Evolutionary conservation across 2,888 invertebrate genomes (phyloP).

Genomic region (Drosophila stalkeri): DNA sequence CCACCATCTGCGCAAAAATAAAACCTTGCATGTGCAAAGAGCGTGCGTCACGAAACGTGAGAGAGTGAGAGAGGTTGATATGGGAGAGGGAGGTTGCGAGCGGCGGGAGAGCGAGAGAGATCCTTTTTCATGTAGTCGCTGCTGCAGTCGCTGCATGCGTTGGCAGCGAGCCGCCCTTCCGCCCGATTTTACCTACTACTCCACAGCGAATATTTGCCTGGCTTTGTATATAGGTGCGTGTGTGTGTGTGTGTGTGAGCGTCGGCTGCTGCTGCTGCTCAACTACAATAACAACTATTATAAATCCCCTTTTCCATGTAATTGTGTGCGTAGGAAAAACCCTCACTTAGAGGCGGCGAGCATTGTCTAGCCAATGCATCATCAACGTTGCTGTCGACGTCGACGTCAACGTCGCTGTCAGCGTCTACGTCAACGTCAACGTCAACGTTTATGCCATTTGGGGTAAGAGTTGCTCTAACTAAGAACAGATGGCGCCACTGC

Average conservation of each 20-base stretch:
- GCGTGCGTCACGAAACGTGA: conserved; percentile 54
- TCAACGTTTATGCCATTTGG: conserved; percentile 42
- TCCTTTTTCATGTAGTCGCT: conserved; percentile 64
- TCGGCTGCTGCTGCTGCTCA: conserved; percentile 29
- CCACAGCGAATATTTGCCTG: conserved; percentile 12
- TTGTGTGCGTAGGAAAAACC: conserved; percentile 65
- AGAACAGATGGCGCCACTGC: conserved; percentile 64
- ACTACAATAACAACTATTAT: conserved; percentile 53
- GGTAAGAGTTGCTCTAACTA: conserved; percentile 55
- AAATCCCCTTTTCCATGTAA: conserved; percentile 61
- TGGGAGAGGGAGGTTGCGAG: conserved; percentile 53
- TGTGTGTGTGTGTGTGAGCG: conserved; percentile 17
- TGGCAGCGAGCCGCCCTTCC: conserved; percentile 40
- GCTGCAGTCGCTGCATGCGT: conserved; percentile 23
- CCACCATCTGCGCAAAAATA: conserved; percentile 80
- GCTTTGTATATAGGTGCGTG: not conserved
- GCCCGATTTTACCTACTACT: conserved; percentile 66
- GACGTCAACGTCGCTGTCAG: not conserved
- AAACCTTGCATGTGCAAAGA: conserved; percentile 79
- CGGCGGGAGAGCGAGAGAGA: conserved; percentile 65
- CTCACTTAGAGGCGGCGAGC: conserved; percentile 33
- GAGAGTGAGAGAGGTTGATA: conserved; percentile 58
- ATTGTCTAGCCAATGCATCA: conserved; percentile 69
- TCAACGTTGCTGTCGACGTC: conserved; percentile 19
- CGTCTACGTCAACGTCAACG: conserved; percentile 4